A percentile compares a stretch with the other conserved stretches of the same genome.
Conservation (phyloP, 2,113 vertebrate genomes). For the Podarcis cretensis region DNA sequence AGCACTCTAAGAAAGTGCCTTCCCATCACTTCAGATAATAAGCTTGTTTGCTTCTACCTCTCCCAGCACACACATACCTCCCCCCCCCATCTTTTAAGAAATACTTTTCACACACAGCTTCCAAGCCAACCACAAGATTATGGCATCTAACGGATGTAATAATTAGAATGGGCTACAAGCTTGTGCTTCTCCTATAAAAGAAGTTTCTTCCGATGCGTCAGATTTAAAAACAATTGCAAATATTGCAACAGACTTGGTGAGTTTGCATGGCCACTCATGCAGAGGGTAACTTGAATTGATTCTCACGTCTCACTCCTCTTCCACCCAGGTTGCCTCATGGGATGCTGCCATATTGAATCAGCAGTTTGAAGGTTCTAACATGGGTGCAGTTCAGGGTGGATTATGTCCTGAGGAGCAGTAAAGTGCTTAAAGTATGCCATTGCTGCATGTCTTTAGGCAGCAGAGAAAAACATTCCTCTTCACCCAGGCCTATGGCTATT, state of each 20-base stretch:
- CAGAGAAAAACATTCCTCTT: too few relatives aligned
- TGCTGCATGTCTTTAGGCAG: too few relatives aligned
- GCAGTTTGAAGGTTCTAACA: too few relatives aligned
- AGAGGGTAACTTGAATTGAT: background rate
- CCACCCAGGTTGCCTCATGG: too few relatives aligned
- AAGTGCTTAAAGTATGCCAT: too few relatives aligned
- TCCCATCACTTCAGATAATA: background rate
- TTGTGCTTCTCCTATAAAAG: background rate
- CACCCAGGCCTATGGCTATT: too few relatives aligned
- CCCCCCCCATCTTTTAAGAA: background rate
- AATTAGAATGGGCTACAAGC: background rate
- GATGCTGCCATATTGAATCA: background rate
- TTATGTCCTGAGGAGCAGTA: too few relatives aligned
- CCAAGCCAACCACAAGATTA: constrained; percentile 19
- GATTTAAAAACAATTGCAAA: background rate
- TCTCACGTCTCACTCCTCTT: too few relatives aligned
- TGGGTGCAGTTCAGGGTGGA: too few relatives aligned
- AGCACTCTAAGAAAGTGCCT: constrained; percentile 37
- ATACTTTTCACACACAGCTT: background rate
- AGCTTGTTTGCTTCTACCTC: background rate
- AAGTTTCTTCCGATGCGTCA: background rate
- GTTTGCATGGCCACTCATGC: background rate
- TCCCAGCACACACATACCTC: background rate
- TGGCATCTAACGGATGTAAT: background rate
- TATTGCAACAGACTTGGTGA: too few relatives aligned